Evolutionary conservation across 2,113 vertebrate species (phyloP).

Genomic region (Oncorhynchus kisutch): DNA sequence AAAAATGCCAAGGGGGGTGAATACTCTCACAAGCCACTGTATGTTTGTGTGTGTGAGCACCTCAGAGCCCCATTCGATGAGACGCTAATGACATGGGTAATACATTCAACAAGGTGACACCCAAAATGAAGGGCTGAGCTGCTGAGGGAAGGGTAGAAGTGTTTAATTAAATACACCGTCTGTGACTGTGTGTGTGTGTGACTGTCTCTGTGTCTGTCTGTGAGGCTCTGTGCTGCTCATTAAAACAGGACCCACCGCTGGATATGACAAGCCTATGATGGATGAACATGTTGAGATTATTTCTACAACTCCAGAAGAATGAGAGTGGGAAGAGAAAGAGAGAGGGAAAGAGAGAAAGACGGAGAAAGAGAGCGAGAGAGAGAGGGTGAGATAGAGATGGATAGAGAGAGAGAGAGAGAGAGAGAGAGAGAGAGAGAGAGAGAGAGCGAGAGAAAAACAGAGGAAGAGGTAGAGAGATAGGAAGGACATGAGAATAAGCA

Average conservation of each 20-base stretch:
- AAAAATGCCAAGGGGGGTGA: no score
- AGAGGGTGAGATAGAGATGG: no score
- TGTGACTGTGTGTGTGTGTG: no score
- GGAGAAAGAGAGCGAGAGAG: no score
- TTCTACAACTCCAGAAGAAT: background rate
- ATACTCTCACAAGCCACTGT: background rate
- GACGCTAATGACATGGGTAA: constrained; percentile 35
- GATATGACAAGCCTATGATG: constrained; percentile 19
- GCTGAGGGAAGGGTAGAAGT: background rate
- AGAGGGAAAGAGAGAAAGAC: no score
- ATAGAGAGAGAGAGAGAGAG: no score
- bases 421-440: background rate
- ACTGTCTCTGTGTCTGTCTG: background rate
- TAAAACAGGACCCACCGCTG: background rate
- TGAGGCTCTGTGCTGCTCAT: constrained; percentile 17
- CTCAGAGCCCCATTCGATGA: constrained; percentile 16
- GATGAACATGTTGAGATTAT: constrained; percentile 33
- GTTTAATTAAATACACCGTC: background rate
- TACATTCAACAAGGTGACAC: no score
- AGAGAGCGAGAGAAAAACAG: background rate
- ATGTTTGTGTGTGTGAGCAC: background rate
- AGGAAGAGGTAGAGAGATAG: constrained; percentile 14
- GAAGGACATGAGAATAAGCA: constrained; percentile 1
- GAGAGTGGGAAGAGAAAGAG: no score
- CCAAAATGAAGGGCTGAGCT: background rate